These are phyloP conservation scores for Chloropsis hardwickii DNA, from an alignment of 2,113 vertebrate genomes.

Conservation along the genomic window DNA sequence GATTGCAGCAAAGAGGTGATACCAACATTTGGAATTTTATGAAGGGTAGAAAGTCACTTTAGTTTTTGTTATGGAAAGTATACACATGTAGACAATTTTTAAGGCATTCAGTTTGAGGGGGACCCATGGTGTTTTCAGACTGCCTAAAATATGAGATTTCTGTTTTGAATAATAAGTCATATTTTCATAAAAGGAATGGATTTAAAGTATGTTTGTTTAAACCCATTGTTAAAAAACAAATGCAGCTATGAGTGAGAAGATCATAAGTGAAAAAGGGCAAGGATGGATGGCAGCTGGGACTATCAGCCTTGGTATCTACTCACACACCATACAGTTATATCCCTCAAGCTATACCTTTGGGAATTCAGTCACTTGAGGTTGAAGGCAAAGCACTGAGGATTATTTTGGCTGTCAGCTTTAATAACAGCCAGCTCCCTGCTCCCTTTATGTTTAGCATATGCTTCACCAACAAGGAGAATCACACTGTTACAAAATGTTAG, in stretches of 20 bases:
- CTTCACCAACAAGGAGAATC: neutral
- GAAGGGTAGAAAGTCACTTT: neutral
- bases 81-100: neutral
- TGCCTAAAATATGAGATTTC: neutral
- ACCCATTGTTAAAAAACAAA: neutral
- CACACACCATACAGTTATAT: neutral
- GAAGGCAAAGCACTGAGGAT: neutral
- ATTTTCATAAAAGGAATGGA: constrained; percentile 12
- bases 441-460: constrained; percentile 7
- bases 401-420: constrained; percentile 3
- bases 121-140: neutral
- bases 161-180: neutral
- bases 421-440: constrained; percentile 11
- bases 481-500: neutral
- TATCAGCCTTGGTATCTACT: neutral
- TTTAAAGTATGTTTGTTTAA: constrained; percentile 25
- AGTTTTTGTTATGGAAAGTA: neutral
- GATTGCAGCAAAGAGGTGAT: neutral
- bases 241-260: neutral
- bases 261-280: neutral
- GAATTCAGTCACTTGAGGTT: neutral
- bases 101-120: neutral
- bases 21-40: neutral
- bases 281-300: neutral
- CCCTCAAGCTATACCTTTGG: neutral